Evolutionary conservation across 1,140 invertebrate genomes (phyloP).

Genomic region (Drosophila nigromelanica): DNA sequence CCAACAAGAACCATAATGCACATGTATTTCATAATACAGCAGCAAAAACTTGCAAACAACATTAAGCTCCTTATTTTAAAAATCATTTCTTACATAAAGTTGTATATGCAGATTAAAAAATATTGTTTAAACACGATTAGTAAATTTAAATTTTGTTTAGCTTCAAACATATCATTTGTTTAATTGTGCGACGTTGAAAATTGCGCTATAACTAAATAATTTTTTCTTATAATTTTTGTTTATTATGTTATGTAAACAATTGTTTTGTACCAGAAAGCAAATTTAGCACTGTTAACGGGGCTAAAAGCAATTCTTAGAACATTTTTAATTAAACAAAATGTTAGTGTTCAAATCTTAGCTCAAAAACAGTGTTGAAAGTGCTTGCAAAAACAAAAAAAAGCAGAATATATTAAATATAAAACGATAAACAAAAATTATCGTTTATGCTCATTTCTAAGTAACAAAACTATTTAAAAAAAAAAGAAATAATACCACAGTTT

Average conservation of each 20-base stretch:
- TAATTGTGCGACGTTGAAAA: slow-evolving; percentile 32
- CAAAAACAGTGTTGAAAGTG: slow-evolving; percentile 65
- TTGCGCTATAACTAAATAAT: slow-evolving; percentile 51
- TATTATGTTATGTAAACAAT: slow-evolving; percentile 28
- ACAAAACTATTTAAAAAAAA: slow-evolving; percentile 34
- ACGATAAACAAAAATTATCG: slow-evolving; percentile 33
- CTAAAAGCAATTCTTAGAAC: slow-evolving; percentile 71
- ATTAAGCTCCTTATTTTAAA: slow-evolving; percentile 24
- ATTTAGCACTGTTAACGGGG: slow-evolving; percentile 59
- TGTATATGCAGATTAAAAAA: slow-evolving; percentile 33
- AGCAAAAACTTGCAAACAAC: slow-evolving; percentile 17
- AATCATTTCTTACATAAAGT: slow-evolving; percentile 28
- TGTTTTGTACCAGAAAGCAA: slow-evolving; percentile 24
- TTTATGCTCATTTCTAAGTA: slow-evolving; percentile 67
- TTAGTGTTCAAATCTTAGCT: slow-evolving; percentile 79
- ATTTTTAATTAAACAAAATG: slow-evolving; percentile 68
- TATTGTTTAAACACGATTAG: slow-evolving; percentile 50
- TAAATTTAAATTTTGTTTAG: slow-evolving; percentile 59
- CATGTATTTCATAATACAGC: slow-evolving; percentile 35
- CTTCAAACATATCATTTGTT: slow-evolving; percentile 76
- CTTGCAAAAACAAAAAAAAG: slow-evolving; percentile 27
- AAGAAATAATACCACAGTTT: slow-evolving; percentile 51
- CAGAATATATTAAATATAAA: slow-evolving; percentile 45
- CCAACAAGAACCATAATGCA: slow-evolving; percentile 20
- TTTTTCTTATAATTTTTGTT: slow-evolving; percentile 33